Evolutionary conservation across 1,140 invertebrate genomes (phyloP).

Genomic region (Heliconius himera): DNA sequence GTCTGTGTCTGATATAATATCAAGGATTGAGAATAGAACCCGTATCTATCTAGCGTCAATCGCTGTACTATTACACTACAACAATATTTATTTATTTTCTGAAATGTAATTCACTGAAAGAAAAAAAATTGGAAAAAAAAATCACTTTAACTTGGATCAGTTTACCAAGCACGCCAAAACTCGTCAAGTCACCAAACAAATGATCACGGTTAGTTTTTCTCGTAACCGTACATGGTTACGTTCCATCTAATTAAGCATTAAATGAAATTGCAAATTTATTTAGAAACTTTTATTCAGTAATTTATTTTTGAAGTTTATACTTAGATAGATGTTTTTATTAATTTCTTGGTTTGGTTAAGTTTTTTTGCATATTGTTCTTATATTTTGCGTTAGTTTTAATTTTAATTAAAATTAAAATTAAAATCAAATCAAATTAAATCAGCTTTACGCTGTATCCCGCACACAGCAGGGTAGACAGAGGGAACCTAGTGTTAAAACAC

Average conservation of each 20-base stretch:
- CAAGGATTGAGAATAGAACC: too few species aligned
- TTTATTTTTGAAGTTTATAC: background rate
- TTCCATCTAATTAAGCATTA: constrained; percentile 31
- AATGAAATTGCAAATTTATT: constrained; percentile 35
- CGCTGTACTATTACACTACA: background rate
- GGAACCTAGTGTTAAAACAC: too few species aligned
- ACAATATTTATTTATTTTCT: background rate
- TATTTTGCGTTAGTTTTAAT: too few species aligned
- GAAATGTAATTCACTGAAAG: background rate
- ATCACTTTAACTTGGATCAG: constrained; percentile 40
- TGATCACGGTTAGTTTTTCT: constrained; percentile 59
- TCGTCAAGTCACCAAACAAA: constrained; percentile 68
- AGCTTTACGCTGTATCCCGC: too few species aligned
- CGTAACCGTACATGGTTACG: constrained; percentile 38
- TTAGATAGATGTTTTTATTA: too few species aligned
- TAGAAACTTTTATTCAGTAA: background rate
- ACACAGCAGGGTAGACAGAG: too few species aligned
- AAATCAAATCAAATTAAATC: too few species aligned
- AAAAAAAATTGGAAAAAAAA: background rate
- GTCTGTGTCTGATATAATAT: too few species aligned
- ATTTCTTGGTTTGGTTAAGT: too few species aligned
- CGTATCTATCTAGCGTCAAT: too few species aligned
- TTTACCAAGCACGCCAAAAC: constrained; percentile 45
- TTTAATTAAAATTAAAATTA: too few species aligned
- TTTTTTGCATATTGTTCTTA: too few species aligned